Conservation (phyloP, 2,113 vertebrate species). For the Nematolebias whitei region DNA sequence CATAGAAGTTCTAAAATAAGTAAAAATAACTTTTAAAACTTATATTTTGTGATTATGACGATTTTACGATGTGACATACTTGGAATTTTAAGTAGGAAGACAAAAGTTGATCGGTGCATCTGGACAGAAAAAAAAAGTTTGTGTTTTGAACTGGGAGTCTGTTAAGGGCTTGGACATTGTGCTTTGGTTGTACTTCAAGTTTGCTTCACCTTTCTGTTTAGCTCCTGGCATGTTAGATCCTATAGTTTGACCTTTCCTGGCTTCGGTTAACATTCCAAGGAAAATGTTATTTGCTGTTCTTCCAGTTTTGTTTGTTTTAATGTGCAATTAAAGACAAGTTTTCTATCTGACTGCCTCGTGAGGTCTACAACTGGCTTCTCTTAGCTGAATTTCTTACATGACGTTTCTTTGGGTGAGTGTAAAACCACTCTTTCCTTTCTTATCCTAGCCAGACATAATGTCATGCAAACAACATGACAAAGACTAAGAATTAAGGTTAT, state of each 20-base stretch:
- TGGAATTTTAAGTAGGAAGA: too few relatives aligned
- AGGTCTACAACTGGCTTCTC: neutral
- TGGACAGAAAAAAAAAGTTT: too few relatives aligned
- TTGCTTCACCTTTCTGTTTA: neutral
- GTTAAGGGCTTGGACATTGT: too few relatives aligned
- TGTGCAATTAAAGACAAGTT: neutral
- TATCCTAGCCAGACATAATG: neutral
- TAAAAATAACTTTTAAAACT: too few relatives aligned
- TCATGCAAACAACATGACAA: neutral
- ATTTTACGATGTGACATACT: too few relatives aligned
- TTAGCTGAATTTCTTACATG: neutral
- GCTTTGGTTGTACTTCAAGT: neutral
- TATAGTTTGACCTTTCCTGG: neutral
- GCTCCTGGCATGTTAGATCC: neutral
- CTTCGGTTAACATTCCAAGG: neutral
- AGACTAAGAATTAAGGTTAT: neutral
- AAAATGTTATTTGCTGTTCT: neutral
- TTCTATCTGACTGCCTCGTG: neutral
- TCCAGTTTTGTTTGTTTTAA: neutral
- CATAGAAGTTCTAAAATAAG: too few relatives aligned
- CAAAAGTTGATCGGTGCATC: too few relatives aligned
- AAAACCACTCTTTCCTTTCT: neutral
- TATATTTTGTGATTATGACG: too few relatives aligned
- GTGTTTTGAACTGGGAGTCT: too few relatives aligned
- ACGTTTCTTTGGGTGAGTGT: neutral